phyloP scores from a whole-genome alignment of 2,888 invertebrate species.

The Cotesia congregata region DNA sequence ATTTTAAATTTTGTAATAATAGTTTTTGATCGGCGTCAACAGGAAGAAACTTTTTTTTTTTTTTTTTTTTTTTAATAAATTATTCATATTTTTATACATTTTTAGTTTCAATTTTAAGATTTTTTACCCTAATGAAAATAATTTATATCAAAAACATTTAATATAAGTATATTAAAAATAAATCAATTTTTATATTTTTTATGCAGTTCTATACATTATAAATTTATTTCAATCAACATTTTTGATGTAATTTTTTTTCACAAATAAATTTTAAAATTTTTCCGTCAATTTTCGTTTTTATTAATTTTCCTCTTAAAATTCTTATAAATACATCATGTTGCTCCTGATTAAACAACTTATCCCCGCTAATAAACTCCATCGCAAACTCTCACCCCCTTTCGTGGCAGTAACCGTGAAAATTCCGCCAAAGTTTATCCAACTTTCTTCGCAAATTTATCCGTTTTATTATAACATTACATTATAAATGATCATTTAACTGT shows the following conservation, averaged over 20 bases:
- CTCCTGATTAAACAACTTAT: slow-evolving; percentile 31
- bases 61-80: too few species aligned
- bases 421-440: neutral
- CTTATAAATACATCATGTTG: slow-evolving; percentile 5
- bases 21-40: too few species aligned
- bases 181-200: too few species aligned
- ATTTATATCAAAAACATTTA: too few species aligned
- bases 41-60: too few species aligned
- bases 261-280: neutral
- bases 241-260: neutral
- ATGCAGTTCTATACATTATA: too few species aligned
- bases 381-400: neutral
- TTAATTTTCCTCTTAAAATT: neutral
- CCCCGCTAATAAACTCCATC: slow-evolving; percentile 27
- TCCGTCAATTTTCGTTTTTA: neutral
- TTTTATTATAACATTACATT: slow-evolving; percentile 25
- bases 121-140: too few species aligned
- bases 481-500: slow-evolving; percentile 7
- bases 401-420: slow-evolving; percentile 9
- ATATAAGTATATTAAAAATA: too few species aligned
- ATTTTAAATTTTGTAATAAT: too few species aligned
- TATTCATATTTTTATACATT: too few species aligned
- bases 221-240: too few species aligned
- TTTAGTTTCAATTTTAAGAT: too few species aligned
- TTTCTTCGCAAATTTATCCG: slow-evolving; percentile 20